These are phyloP conservation scores for Enoplolaimus lenunculus DNA, from an alignment of 2,888 invertebrate genomes.

Conservation along the genomic window DNA sequence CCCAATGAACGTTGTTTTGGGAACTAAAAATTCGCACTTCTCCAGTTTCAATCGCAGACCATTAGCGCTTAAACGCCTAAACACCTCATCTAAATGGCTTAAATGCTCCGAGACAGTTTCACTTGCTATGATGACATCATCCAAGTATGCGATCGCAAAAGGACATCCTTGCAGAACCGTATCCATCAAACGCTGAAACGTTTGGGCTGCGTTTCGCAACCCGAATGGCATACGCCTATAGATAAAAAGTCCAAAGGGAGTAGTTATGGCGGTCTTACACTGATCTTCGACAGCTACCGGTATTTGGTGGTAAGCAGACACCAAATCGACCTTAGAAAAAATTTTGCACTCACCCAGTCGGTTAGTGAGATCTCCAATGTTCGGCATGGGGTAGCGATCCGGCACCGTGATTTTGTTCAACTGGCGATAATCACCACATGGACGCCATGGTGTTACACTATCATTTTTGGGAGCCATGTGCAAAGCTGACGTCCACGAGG, in stretches of 20 bases:
- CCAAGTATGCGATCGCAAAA: conserved; percentile 13
- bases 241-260: conserved; percentile 25
- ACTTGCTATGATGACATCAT: conserved; percentile 8
- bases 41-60: neutral
- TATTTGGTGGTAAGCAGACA: conserved; percentile 23
- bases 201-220: conserved; percentile 24
- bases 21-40: conserved; percentile 10
- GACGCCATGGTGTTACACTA: neutral
- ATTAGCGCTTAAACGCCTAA: neutral
- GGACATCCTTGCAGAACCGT: neutral
- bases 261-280: conserved; percentile 24
- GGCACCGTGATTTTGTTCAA: neutral
- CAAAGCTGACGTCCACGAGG: neutral
- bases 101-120: neutral
- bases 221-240: conserved; percentile 26
- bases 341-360: neutral
- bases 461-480: neutral
- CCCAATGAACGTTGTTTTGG: neutral
- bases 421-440: neutral
- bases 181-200: conserved; percentile 24
- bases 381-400: neutral
- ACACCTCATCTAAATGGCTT: neutral
- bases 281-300: conserved; percentile 21
- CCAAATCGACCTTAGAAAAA: conserved; percentile 19
- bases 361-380: neutral